Percentiles rank a stretch among this genome's conserved stretches.
Evolutionary conservation across 2,888 invertebrate species (phyloP).

Genomic region (Chloromyia formosa): DNA sequence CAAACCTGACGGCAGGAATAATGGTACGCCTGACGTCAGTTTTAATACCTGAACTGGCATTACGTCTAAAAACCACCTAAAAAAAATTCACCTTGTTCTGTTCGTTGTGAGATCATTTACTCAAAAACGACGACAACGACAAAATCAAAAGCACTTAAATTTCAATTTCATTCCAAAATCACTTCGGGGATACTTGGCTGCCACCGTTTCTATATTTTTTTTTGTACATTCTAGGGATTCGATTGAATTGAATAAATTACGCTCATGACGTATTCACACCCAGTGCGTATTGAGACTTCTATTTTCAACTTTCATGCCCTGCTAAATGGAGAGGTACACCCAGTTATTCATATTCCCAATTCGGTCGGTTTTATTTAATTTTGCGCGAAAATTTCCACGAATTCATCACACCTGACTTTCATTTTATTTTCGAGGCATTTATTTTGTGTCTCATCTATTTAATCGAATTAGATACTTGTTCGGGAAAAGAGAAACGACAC

Average conservation of each 20-base stretch:
- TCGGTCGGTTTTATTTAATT: no score
- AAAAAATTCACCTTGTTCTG: no score
- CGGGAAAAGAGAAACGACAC: background rate
- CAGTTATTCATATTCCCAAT: no score
- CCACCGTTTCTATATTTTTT: background rate
- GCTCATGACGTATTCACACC: background rate
- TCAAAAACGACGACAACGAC: no score
- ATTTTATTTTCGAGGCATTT: background rate
- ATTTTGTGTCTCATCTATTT: slow-evolving; percentile 9
- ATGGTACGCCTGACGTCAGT: no score
- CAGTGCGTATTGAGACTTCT: background rate
- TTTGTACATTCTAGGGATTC: background rate
- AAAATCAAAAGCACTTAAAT: slow-evolving; percentile 10
- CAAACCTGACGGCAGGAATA: no score
- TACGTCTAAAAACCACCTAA: no score
- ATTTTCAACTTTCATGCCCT: background rate
- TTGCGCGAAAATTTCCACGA: no score
- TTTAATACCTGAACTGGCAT: no score
- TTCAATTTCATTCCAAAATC: slow-evolving; percentile 27
- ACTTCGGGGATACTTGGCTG: slow-evolving; percentile 2
- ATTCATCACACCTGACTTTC: background rate
- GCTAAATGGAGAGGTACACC: no score
- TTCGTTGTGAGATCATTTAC: no score
- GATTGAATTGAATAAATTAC: slow-evolving; percentile 33
- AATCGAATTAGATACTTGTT: background rate